Evolutionary conservation across 2,797 vertebrate genomes (phyloP), one percentile per base, ranked within the genome.

Genomic region (Caiman crocodilus): DNA sequence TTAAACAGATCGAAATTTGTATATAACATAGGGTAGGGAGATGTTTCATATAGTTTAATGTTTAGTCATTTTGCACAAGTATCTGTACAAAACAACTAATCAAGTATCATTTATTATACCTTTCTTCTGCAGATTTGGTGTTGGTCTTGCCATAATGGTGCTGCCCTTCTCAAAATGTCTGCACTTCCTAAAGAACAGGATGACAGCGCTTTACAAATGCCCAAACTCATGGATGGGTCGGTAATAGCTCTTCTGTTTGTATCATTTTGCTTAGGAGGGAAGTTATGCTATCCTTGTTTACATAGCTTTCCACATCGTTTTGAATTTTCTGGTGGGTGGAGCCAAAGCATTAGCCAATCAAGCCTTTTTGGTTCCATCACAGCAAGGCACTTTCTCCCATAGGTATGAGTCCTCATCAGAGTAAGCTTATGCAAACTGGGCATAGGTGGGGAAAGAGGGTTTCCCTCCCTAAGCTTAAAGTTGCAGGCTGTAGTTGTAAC

Each of bases 81-180:
- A 59, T 16, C 85, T 59, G 13, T 76, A 12, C 0, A 1, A 58
- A 10, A 56, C 6, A 35, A 8, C 30, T 83, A 80, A 88, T 14
- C 26, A 9, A 76, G 28, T 88, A 26, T 86, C 14, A 30, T 28
- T 61, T 92, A 25, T 5, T 93, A 90, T 95, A 90, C 56, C 17
- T 92, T 59, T 95, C n/a, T 90, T 81, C 85, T 97, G 85, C 95
- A 99, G 98, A 97, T 99, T 83, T 99, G 98, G 98, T 99, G 98
- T 94, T 99, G 98, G 98, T 99, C 98, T 92, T 98, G 98, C 94
- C 98, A 98, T 93, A 98, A 98, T 0, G 98, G 98, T 84, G 98
- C 98, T 96, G 98, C 98, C 77, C 97, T 99, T 92, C 98, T 99
- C 93, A 99, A 99, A 97, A 98, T 98, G 94, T 97, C 98, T 75